phyloP scores from a whole-genome alignment of 2,888 invertebrate genomes.

The Aporophyla nigra region DNA sequence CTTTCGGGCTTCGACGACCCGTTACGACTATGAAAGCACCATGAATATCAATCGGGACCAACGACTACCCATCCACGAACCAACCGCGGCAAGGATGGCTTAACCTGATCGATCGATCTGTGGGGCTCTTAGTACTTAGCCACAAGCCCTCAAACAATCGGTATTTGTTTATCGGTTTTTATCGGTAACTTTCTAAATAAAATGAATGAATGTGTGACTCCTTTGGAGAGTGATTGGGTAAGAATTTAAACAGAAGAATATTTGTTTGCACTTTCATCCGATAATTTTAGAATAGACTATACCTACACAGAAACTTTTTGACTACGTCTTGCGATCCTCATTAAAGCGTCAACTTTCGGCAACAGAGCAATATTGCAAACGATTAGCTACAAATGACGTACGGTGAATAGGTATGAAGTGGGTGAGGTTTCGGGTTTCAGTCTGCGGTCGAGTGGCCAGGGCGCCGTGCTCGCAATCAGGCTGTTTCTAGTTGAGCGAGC shows the following conservation, averaged over 20 bases:
- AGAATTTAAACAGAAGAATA: not conserved
- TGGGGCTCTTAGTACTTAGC: too few relatives aligned
- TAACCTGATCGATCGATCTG: too few relatives aligned
- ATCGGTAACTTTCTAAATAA: too few relatives aligned
- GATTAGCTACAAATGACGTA: constrained; percentile 70
- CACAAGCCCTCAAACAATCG: too few relatives aligned
- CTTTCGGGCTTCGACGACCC: too few relatives aligned
- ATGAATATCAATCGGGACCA: too few relatives aligned
- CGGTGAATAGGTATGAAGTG: constrained; percentile 73
- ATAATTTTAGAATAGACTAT: not conserved
- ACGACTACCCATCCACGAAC: too few relatives aligned
- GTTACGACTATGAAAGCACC: too few relatives aligned
- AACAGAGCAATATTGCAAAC: constrained; percentile 62
- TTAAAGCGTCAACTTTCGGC: constrained; percentile 52
- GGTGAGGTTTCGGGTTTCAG: constrained; percentile 80
- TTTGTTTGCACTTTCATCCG: too few relatives aligned
- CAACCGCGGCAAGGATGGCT: too few relatives aligned
- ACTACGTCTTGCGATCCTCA: not conserved
- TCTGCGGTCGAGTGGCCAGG: constrained; percentile 83
- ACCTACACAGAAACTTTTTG: not conserved
- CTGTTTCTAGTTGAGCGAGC: constrained; percentile 77
- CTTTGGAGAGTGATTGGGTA: not conserved
- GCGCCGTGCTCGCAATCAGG: constrained; percentile 78
- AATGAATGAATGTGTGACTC: not conserved
- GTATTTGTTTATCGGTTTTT: too few relatives aligned